A percentile compares a stretch with the other conserved stretches of the same genome.
These are phyloP conservation scores for Spodoptera picta DNA, from an alignment of 2,888 invertebrate species.

Conservation along the genomic window DNA sequence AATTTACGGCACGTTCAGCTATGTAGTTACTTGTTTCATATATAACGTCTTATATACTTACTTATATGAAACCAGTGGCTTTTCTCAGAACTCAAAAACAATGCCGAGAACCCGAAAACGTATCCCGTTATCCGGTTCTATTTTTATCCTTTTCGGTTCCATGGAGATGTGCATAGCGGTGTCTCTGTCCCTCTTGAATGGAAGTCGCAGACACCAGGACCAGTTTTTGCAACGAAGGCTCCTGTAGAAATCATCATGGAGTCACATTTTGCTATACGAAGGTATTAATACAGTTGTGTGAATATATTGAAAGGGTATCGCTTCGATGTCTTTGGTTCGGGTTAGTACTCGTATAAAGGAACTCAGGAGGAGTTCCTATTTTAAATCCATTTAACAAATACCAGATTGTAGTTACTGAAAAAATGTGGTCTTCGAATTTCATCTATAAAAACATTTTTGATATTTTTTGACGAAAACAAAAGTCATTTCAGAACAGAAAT, in stretches of 20 bases:
- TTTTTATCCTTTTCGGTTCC: constrained; percentile 65
- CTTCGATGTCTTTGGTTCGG: constrained; percentile 8
- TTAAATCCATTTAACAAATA: too few species aligned
- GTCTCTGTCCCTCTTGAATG: constrained; percentile 82
- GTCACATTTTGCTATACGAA: constrained; percentile 54
- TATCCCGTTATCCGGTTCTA: constrained; percentile 78
- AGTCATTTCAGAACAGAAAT: too few species aligned
- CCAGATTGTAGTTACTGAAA: too few species aligned
- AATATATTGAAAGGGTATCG: constrained; percentile 32
- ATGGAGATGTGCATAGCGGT: constrained; percentile 43
- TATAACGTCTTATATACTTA: constrained; percentile 19
- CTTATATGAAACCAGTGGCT: constrained; percentile 50
- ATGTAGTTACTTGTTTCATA: constrained; percentile 27
- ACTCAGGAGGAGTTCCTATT: not conserved
- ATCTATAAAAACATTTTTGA: too few species aligned
- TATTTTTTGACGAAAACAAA: too few species aligned
- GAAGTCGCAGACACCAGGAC: constrained; percentile 80
- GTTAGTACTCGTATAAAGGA: constrained; percentile 13
- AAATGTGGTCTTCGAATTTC: too few species aligned
- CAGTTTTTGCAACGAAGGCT: constrained; percentile 77
- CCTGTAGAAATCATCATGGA: constrained; percentile 61
- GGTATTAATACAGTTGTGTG: constrained; percentile 34
- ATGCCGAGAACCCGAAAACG: constrained; percentile 62
- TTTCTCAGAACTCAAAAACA: constrained; percentile 59
- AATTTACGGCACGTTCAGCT: constrained; percentile 23